A percentile compares a stretch with the other conserved stretches of the same genome.
Evolutionary conservation across 2,888 invertebrate species (phyloP).

Genomic region (Villa cingulata): DNA sequence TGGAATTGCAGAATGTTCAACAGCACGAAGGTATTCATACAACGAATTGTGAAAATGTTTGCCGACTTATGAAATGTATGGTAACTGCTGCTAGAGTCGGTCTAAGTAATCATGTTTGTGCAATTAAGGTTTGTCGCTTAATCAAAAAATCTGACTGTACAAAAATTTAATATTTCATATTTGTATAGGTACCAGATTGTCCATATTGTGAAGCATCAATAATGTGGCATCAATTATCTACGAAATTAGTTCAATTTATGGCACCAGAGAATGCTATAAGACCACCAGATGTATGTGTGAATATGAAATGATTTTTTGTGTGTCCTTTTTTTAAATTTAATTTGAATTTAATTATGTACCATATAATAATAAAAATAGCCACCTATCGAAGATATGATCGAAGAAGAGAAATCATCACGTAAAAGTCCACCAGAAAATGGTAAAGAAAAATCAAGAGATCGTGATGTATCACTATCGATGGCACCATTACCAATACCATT

Average conservation of each 20-base stretch:
- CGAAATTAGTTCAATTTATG: slow-evolving; percentile 65
- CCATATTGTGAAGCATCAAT: slow-evolving; percentile 85
- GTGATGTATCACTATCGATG: slow-evolving; percentile 40
- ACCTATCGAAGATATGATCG: slow-evolving; percentile 53
- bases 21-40: slow-evolving; percentile 67
- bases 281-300: slow-evolving; percentile 55
- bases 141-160: too few species aligned
- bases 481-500: slow-evolving; percentile 36
- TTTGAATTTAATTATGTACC: too few species aligned
- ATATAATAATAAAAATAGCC: slow-evolving; percentile 38
- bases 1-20: slow-evolving; percentile 76
- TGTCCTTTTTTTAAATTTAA: not conserved
- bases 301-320: not conserved
- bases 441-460: slow-evolving; percentile 47
- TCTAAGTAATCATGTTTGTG: slow-evolving; percentile 45
- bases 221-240: slow-evolving; percentile 85
- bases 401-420: slow-evolving; percentile 47
- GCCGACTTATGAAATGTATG: slow-evolving; percentile 60
- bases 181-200: slow-evolving; percentile 49
- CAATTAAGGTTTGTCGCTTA: slow-evolving; percentile 36
- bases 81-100: slow-evolving; percentile 60
- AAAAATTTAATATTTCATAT: not conserved
- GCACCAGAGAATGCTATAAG: slow-evolving; percentile 59
- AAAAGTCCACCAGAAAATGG: slow-evolving; percentile 60
- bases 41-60: slow-evolving; percentile 57